These are phyloP conservation scores for Chaetogeoica ovagalla DNA, from an alignment of 2,888 invertebrate species.

Conservation along the genomic window DNA sequence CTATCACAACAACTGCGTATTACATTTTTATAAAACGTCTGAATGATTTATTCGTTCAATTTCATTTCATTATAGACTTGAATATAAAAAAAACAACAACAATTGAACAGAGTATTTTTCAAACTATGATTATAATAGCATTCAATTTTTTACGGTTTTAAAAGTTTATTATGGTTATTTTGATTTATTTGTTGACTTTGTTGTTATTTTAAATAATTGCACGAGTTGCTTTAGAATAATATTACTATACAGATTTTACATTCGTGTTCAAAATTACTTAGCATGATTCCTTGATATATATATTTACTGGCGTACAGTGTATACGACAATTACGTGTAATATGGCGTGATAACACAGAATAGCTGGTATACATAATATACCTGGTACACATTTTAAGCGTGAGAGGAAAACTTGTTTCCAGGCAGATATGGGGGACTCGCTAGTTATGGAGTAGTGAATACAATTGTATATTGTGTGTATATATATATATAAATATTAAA, in stretches of 20 bases:
- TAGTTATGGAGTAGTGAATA: background rate
- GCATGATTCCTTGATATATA: conserved; percentile 19
- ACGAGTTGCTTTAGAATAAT: background rate
- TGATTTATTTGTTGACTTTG: conserved; percentile 36
- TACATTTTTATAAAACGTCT: too few species aligned
- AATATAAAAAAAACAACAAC: too few species aligned
- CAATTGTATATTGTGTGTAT: too few species aligned
- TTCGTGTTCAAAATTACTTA: conserved; percentile 47
- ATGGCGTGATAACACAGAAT: conserved; percentile 14
- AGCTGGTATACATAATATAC: too few species aligned
- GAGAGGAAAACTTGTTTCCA: conserved; percentile 14
- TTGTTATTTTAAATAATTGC: conserved; percentile 20
- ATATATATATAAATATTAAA: background rate
- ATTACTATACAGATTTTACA: background rate
- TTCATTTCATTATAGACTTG: too few species aligned
- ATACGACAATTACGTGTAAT: conserved; percentile 17
- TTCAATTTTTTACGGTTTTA: background rate
- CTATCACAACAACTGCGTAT: too few species aligned
- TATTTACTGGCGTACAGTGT: background rate
- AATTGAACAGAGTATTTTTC: background rate
- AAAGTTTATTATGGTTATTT: background rate
- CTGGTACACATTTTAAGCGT: conserved; percentile 5
- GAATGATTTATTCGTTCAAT: too few species aligned
- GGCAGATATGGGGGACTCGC: background rate
- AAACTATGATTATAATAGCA: background rate